A percentile compares a stretch with the other conserved stretches of the same genome.
Conservation (phyloP, 2,113 vertebrate species). For the Falco punctatus region DNA sequence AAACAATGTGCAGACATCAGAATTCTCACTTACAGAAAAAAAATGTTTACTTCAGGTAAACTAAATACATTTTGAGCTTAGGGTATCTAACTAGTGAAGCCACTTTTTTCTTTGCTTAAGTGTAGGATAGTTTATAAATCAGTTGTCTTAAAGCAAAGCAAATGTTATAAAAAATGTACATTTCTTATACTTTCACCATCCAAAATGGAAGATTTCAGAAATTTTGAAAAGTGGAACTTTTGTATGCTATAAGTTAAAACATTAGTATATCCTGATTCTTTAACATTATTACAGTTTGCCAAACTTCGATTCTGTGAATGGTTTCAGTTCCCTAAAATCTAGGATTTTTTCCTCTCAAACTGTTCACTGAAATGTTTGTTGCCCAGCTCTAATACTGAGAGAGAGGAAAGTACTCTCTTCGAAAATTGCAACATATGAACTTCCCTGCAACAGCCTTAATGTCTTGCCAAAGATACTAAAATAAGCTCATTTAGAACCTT, state of each 20-base stretch:
- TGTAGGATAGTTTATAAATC: background rate
- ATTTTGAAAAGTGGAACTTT: background rate
- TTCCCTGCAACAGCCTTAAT: background rate
- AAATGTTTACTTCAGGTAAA: background rate
- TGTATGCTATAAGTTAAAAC: background rate
- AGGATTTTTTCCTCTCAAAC: background rate
- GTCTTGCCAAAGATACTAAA: background rate
- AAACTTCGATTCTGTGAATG: background rate
- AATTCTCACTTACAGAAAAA: background rate
- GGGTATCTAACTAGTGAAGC: background rate
- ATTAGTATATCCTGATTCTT: background rate
- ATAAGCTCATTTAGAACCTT: background rate
- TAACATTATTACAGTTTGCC: background rate
- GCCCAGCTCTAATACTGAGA: background rate
- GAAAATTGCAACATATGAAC: background rate
- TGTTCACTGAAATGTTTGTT: background rate
- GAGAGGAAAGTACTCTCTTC: background rate
- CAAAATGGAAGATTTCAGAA: background rate
- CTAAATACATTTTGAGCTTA: background rate
- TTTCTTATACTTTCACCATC: background rate
- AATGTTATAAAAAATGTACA: background rate
- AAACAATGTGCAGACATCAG: background rate
- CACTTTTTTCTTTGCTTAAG: background rate
- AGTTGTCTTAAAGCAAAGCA: background rate
- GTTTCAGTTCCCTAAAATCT: background rate